A percentile compares a stretch with the other conserved stretches of the same genome.
Evolutionary conservation across 2,888 invertebrate genomes (phyloP).

Genomic region (Trissoscelio sp.): DNA sequence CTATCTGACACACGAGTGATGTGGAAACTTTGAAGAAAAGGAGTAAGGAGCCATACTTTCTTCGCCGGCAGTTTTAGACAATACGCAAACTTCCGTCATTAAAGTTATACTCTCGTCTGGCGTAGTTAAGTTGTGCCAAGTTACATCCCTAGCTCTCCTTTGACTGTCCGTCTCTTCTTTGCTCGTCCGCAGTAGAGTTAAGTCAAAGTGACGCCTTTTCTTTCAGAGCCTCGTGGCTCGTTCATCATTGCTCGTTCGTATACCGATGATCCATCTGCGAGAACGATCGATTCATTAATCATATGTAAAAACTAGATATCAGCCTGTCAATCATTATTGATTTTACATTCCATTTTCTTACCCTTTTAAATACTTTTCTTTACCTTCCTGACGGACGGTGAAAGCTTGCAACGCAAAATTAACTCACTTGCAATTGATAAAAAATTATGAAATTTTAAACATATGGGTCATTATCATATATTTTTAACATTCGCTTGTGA

Average conservation of each 20-base stretch:
- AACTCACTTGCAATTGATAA: too few relatives aligned
- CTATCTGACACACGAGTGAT: conserved; percentile 73
- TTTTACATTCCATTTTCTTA: conserved; percentile 5
- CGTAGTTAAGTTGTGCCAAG: conserved; percentile 76
- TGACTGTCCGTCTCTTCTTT: conserved; percentile 35
- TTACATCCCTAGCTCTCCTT: conserved; percentile 67
- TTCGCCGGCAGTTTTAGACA: conserved; percentile 79
- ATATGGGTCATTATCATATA: too few relatives aligned
- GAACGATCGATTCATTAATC: conserved; percentile 71
- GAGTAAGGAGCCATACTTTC: conserved; percentile 77
- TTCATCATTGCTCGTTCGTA: conserved; percentile 56
- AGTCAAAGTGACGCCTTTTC: conserved; percentile 36
- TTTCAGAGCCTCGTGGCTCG: conserved; percentile 41
- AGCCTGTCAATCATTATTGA: conserved; percentile 44
- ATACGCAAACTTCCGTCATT: conserved; percentile 81
- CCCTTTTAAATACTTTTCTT: too few relatives aligned
- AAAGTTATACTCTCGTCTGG: conserved; percentile 78
- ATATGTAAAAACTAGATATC: conserved; percentile 45
- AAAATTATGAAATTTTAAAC: too few relatives aligned
- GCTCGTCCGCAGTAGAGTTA: not conserved
- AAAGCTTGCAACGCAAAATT: too few relatives aligned
- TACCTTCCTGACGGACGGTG: too few relatives aligned
- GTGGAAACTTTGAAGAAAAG: conserved; percentile 78
- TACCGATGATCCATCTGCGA: conserved; percentile 57
- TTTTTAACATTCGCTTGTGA: too few relatives aligned